Evolutionary conservation across 2,113 vertebrate species (phyloP).

Genomic region (Ifrita kowaldi): DNA sequence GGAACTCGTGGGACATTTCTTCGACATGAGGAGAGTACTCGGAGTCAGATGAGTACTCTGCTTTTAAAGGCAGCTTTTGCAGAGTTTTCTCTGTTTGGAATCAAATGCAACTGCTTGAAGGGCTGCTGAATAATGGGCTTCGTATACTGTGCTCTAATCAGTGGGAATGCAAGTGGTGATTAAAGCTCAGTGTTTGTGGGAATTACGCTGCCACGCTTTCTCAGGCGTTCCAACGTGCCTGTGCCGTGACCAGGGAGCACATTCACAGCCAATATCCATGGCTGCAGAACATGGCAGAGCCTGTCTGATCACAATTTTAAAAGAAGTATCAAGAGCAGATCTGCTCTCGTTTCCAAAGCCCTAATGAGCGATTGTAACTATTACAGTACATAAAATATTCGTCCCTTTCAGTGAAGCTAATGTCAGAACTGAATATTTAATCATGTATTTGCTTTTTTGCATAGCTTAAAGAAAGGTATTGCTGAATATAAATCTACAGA

Average conservation of each 20-base stretch:
- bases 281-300: neutral
- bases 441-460: constrained; percentile 2
- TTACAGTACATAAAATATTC: constrained; percentile 4
- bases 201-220: neutral
- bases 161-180: neutral
- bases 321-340: neutral
- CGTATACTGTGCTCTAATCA: neutral
- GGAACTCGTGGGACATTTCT: neutral
- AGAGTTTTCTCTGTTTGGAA: neutral
- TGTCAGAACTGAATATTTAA: constrained; percentile 24
- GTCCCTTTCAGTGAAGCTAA: neutral
- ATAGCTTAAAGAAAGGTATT: neutral
- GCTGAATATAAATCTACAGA: neutral
- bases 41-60: neutral
- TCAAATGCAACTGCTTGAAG: neutral
- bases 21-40: neutral
- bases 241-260: neutral
- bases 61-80: neutral
- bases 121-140: neutral
- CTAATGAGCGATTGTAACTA: neutral
- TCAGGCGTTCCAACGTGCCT: neutral
- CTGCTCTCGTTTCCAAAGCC: neutral
- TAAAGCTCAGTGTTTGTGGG: neutral
- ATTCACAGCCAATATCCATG: neutral
- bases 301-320: neutral